Evolutionary conservation across 2,888 invertebrate genomes (phyloP).

Genomic region (Horisme vitalbata): DNA sequence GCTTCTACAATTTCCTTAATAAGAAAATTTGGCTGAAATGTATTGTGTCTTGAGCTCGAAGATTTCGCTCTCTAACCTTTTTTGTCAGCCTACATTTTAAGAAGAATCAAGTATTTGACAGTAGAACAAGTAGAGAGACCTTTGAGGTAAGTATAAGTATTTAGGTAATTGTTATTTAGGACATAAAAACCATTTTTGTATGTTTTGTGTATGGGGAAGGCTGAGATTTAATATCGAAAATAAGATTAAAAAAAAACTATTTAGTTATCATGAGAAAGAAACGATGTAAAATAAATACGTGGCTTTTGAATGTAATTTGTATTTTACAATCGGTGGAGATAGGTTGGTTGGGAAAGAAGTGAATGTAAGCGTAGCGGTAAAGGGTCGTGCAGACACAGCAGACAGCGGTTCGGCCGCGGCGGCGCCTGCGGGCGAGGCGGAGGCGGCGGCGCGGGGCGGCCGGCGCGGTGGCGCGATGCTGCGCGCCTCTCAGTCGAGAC

Average conservation of each 20-base stretch:
- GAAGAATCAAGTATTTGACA: neutral
- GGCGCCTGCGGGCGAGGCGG: conserved; percentile 47
- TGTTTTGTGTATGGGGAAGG: no score
- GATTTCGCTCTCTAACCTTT: neutral
- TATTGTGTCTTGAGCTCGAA: neutral
- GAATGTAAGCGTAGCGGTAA: neutral
- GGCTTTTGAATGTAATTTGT: no score
- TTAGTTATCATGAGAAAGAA: neutral
- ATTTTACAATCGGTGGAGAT: neutral
- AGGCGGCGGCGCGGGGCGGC: conserved; percentile 43
- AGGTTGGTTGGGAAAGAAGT: conserved; percentile 1
- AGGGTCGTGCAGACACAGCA: conserved; percentile 13
- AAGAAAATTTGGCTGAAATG: neutral
- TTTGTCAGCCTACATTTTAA: neutral
- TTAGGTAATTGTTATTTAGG: no score
- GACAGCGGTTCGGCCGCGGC: conserved; percentile 22
- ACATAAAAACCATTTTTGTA: no score
- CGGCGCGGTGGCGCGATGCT: conserved; percentile 85
- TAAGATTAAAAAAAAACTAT: neutral
- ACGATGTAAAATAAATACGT: neutral
- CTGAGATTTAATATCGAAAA: no score
- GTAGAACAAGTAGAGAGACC: neutral
- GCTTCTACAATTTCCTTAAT: neutral
- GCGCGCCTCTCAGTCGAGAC: conserved; percentile 86
- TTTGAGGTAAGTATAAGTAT: no score